A percentile compares a stretch with the other conserved stretches of the same genome.
phyloP scores from a whole-genome alignment of 2,113 vertebrate genomes.

The Butorides virescens region DNA sequence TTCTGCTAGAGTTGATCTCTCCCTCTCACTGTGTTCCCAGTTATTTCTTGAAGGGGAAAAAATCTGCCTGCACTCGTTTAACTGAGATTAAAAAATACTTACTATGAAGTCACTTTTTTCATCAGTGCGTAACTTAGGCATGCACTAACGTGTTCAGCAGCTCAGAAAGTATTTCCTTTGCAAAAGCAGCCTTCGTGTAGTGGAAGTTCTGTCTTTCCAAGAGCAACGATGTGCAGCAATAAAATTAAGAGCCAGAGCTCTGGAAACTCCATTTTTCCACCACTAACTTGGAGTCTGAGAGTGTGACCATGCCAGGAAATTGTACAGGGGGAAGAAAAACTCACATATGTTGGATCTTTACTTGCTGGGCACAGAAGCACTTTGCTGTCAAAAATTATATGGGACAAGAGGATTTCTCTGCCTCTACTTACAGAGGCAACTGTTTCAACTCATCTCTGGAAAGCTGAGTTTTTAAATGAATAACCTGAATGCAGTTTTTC shows the following conservation, averaged over 20 bases:
- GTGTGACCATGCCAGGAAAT: conserved; percentile 23
- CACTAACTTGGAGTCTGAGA: neutral
- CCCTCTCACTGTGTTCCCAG: neutral
- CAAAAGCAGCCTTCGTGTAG: neutral
- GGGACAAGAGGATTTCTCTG: neutral
- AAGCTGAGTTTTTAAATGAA: neutral
- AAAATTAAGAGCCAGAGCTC: conserved; percentile 39
- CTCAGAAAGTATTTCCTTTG: conserved; percentile 42
- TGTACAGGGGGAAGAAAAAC: neutral
- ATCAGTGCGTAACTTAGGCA: conserved; percentile 8
- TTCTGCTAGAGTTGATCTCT: neutral
- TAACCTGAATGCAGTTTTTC: neutral
- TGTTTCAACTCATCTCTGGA: neutral
- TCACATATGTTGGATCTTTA: neutral
- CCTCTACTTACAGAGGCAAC: neutral
- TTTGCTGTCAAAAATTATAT: neutral
- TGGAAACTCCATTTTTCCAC: conserved; percentile 44
- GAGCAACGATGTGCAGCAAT: conserved; percentile 29
- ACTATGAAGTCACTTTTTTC: conserved; percentile 52
- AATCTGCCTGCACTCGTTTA: conserved; percentile 36
- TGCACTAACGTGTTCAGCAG: conserved; percentile 16
- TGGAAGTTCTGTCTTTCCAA: conserved; percentile 58
- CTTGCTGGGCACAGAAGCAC: neutral
- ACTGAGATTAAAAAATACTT: conserved; percentile 36
- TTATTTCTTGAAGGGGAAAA: conserved; percentile 31